phyloP scores from a whole-genome alignment of 2,888 invertebrate genomes.

The Parelbella ahira region DNA sequence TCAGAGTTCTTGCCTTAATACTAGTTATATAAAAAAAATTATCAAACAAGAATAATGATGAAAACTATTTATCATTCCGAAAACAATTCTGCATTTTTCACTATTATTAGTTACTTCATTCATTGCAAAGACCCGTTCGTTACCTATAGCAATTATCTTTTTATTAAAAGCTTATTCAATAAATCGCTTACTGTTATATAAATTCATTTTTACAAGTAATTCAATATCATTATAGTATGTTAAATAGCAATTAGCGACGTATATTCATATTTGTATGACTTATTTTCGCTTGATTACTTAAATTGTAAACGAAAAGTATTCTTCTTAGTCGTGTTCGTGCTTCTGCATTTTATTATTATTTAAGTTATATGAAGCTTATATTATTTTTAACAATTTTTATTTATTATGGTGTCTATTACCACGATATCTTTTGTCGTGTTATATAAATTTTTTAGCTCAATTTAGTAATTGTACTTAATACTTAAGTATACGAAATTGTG shows the following conservation, averaged over 20 bases:
- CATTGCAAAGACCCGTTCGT: too few species aligned
- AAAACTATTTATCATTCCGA: conserved; percentile 22
- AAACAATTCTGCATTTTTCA: conserved; percentile 19
- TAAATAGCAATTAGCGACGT: conserved; percentile 67
- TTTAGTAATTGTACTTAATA: conserved; percentile 57
- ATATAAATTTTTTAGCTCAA: conserved; percentile 66
- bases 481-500: conserved; percentile 49
- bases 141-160: neutral
- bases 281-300: conserved; percentile 43
- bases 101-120: too few species aligned
- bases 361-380: conserved; percentile 39
- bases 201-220: conserved; percentile 12
- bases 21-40: too few species aligned
- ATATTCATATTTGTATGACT: conserved; percentile 39
- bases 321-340: conserved; percentile 50
- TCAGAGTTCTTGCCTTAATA: conserved; percentile 17
- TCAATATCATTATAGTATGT: conserved; percentile 25
- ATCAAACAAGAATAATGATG: too few species aligned
- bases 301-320: conserved; percentile 32
- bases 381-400: conserved; percentile 35
- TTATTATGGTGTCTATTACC: conserved; percentile 45
- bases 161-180: conserved; percentile 7
- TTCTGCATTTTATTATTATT: conserved; percentile 52
- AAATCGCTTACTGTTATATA: conserved; percentile 4
- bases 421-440: conserved; percentile 62